phyloP scores from a whole-genome alignment of 2,113 vertebrate species.

The Triplophysa siluroides region DNA sequence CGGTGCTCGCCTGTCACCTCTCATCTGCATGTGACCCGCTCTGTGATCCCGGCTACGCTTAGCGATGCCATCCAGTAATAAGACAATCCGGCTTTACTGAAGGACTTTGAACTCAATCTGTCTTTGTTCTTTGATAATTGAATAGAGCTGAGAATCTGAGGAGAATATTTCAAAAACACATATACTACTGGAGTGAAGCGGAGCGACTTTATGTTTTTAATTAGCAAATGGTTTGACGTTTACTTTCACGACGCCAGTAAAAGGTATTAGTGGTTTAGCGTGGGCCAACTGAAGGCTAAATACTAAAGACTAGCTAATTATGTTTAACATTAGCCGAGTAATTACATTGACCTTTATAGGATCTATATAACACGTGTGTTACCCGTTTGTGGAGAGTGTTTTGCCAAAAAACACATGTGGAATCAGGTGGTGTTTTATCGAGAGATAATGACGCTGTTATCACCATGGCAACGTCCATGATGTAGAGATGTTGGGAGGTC shows the following conservation, averaged over 20 bases:
- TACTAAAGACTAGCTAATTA: conserved; percentile 15
- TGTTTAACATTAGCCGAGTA: not conserved
- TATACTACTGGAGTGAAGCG: not conserved
- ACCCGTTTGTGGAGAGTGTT: conserved; percentile 5
- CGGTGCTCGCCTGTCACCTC: not conserved
- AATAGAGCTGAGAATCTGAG: conserved; percentile 1
- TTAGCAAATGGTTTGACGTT: conserved; percentile 42
- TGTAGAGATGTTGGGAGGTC: conserved; percentile 6
- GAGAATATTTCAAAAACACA: not conserved
- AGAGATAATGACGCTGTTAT: conserved; percentile 3
- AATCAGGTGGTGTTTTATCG: not conserved
- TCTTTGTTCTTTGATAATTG: conserved; percentile 35
- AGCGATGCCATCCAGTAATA: not conserved
- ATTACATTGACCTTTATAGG: conserved; percentile 25
- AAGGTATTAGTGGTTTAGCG: conserved; percentile 42
- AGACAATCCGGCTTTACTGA: conserved; percentile 35
- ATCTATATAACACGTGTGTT: not conserved
- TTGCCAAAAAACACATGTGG: conserved; percentile 13
- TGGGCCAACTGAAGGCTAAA: conserved; percentile 5
- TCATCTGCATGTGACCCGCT: conserved; percentile 40
- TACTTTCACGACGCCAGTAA: conserved; percentile 33
- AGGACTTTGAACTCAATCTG: conserved; percentile 38
- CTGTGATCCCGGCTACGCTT: conserved; percentile 11
- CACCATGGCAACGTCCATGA: not conserved
- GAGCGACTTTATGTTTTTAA: conserved; percentile 30